These are phyloP conservation scores for Drosophila serrata DNA, from an alignment of 1,140 invertebrate species.

Conservation along the genomic window DNA sequence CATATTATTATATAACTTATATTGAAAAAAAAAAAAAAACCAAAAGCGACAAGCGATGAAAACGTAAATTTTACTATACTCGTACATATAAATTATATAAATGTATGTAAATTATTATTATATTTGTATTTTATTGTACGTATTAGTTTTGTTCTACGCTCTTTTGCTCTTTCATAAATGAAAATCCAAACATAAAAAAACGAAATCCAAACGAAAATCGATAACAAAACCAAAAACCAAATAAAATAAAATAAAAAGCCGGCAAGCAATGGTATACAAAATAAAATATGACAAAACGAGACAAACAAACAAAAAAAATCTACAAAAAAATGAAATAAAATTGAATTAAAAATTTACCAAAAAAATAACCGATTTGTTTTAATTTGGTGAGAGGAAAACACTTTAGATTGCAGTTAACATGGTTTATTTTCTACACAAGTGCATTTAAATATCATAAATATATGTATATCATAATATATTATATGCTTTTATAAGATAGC, in stretches of 20 bases:
- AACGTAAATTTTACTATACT: conserved; percentile 72
- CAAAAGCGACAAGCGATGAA: conserved; percentile 38
- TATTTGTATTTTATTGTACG: conserved; percentile 83
- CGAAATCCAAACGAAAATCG: conserved; percentile 41
- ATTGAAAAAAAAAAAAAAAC: conserved; percentile 34
- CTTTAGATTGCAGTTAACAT: conserved; percentile 7
- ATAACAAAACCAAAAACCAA: conserved; percentile 46
- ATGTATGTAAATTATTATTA: conserved; percentile 79
- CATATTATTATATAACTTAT: conserved; percentile 63
- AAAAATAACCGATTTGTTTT: conserved; percentile 11
- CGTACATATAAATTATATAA: conserved; percentile 72
- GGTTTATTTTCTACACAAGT: conserved; percentile 39
- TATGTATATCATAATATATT: neutral
- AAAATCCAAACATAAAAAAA: conserved; percentile 42
- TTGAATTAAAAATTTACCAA: conserved; percentile 50
- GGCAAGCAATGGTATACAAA: conserved; percentile 77
- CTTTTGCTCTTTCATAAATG: conserved; percentile 84
- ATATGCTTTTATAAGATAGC: conserved; percentile 1
- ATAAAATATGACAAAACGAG: conserved; percentile 42
- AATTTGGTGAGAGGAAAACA: neutral
- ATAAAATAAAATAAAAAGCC: conserved; percentile 53
- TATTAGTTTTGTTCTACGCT: conserved; percentile 84
- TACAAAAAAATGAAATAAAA: conserved; percentile 65
- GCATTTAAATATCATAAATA: conserved; percentile 26
- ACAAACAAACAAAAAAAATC: conserved; percentile 23